phyloP scores from a whole-genome alignment of 2,888 invertebrate species.

The Pyralis farinalis region DNA sequence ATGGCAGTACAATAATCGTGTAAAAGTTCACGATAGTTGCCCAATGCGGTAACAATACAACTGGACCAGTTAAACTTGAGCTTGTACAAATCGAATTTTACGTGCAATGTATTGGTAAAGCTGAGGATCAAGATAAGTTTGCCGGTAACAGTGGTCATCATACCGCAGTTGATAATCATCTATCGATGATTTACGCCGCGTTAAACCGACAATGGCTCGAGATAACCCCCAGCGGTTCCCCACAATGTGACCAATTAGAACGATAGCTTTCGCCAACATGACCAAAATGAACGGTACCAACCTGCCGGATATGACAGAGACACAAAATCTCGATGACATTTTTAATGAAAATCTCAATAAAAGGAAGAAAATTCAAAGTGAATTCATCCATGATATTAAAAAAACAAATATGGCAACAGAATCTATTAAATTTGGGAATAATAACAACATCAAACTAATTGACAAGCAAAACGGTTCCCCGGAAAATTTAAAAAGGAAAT shows the following conservation, averaged over 20 bases:
- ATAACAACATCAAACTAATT: constrained; percentile 38
- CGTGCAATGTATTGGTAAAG: constrained; percentile 30
- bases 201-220: constrained; percentile 69
- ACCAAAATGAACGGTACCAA: constrained; percentile 64
- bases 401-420: constrained; percentile 17
- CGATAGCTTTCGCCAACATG: constrained; percentile 46
- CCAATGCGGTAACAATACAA: constrained; percentile 66
- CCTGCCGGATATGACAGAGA: constrained; percentile 53
- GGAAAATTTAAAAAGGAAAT: constrained; percentile 38
- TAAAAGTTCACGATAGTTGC: constrained; percentile 78
- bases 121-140: constrained; percentile 40
- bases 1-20: constrained; percentile 74
- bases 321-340: constrained; percentile 55
- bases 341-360: constrained; percentile 50
- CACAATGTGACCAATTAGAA: constrained; percentile 75
- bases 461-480: constrained; percentile 30
- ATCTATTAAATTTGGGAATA: constrained; percentile 31
- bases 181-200: constrained; percentile 74
- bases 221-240: constrained; percentile 53
- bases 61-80: constrained; percentile 38
- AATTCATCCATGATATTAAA: constrained; percentile 11
- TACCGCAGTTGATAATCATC: constrained; percentile 65
- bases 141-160: constrained; percentile 62
- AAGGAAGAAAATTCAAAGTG: constrained; percentile 38
- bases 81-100: constrained; percentile 48